Evolutionary conservation across 2,888 invertebrate species (phyloP).

Genomic region (Leptura quadrifasciata): DNA sequence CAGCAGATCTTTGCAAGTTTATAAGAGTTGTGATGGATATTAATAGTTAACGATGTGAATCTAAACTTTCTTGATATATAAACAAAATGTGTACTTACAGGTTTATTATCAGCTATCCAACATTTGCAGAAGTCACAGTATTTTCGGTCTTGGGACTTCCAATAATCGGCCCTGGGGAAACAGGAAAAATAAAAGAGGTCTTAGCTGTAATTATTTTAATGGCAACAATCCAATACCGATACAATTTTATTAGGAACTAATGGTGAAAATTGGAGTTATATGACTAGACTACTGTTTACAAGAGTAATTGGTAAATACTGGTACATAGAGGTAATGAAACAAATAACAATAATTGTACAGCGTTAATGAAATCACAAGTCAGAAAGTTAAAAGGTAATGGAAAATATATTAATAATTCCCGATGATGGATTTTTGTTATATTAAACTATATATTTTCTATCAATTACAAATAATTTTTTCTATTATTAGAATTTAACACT

Average conservation of each 20-base stretch:
- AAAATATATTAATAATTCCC: background rate
- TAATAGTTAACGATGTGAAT: background rate
- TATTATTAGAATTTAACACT: constrained; percentile 7
- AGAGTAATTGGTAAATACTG: constrained; percentile 32
- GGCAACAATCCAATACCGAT: constrained; percentile 46
- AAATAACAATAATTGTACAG: constrained; percentile 16
- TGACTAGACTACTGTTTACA: constrained; percentile 34
- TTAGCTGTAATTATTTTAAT: constrained; percentile 39
- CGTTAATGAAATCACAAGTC: background rate
- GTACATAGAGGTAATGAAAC: constrained; percentile 28
- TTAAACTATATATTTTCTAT: background rate
- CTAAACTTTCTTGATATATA: background rate
- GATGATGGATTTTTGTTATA: background rate
- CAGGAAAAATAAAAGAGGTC: constrained; percentile 59
- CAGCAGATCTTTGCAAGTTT: no score
- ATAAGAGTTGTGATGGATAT: no score
- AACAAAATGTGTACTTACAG: constrained; percentile 76
- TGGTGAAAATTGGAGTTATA: constrained; percentile 41
- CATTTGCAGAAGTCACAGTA: constrained; percentile 99
- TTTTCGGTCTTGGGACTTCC: constrained; percentile 97
- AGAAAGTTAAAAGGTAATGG: background rate
- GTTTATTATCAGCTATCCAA: constrained; percentile 98
- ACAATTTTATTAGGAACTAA: constrained; percentile 47
- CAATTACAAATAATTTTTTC: background rate
- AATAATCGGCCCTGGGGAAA: constrained; percentile 89